phyloP scores from a whole-genome alignment of 2,888 invertebrate species.

The Ochlodes sylvanus region DNA sequence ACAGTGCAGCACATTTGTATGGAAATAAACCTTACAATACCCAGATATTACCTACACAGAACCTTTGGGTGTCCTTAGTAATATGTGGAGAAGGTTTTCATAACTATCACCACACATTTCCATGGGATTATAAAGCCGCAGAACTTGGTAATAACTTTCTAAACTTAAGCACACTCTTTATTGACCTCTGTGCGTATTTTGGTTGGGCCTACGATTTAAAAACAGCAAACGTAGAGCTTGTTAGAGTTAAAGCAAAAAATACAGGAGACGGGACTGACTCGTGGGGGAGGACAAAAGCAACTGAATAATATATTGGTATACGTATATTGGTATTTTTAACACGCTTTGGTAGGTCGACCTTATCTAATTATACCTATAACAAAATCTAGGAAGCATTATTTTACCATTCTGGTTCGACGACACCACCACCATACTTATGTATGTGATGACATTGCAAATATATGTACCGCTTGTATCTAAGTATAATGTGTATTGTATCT shows the following conservation, averaged over 20 bases:
- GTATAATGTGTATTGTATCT: too few species aligned
- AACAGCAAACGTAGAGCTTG: background rate
- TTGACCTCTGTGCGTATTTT: slow-evolving; percentile 51
- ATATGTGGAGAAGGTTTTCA: slow-evolving; percentile 63
- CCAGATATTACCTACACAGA: slow-evolving; percentile 53
- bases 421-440: too few species aligned
- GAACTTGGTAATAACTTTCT: slow-evolving; percentile 53
- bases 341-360: too few species aligned
- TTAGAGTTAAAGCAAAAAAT: background rate
- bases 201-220: background rate
- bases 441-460: too few species aligned
- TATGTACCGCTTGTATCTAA: too few species aligned
- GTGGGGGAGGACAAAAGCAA: background rate
- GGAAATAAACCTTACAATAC: slow-evolving; percentile 76
- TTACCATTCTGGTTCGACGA: too few species aligned
- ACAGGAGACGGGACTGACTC: slow-evolving; percentile 3
- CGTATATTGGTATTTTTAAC: too few species aligned
- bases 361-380: too few species aligned
- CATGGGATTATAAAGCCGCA: slow-evolving; percentile 63
- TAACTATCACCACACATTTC: slow-evolving; percentile 63
- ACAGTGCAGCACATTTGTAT: slow-evolving; percentile 86
- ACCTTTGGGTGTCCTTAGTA: slow-evolving; percentile 45
- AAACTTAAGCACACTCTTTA: slow-evolving; percentile 50
- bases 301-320: too few species aligned
- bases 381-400: too few species aligned